These are phyloP conservation scores for Plotosus lineatus DNA, from an alignment of 2,113 vertebrate species.

Conservation along the genomic window DNA sequence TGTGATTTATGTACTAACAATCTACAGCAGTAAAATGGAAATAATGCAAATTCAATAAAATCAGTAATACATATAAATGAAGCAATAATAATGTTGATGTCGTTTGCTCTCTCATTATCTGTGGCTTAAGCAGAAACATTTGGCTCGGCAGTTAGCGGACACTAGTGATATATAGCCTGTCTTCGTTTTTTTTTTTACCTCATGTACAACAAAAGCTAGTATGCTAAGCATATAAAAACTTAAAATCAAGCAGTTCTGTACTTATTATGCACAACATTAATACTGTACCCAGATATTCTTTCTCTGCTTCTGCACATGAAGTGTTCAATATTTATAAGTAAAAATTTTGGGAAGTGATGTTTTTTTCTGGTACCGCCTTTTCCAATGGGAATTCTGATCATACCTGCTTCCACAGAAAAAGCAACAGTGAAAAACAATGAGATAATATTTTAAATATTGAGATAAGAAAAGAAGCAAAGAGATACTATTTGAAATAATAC, in stretches of 20 bases:
- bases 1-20: neutral
- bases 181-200: neutral
- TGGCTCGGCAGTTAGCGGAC: neutral
- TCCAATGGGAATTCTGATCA: neutral
- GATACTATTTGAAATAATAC: too few relatives aligned
- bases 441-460: too few relatives aligned
- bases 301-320: neutral
- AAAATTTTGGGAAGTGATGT: neutral
- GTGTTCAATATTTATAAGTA: neutral
- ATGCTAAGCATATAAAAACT: neutral
- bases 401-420: neutral
- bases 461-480: too few relatives aligned
- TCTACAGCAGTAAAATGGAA: neutral
- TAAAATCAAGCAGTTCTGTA: neutral
- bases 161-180: neutral
- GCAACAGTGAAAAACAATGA: neutral
- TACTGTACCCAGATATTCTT: neutral
- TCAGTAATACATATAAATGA: neutral
- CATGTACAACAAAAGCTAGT: neutral
- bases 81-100: neutral
- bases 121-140: neutral
- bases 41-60: too few relatives aligned
- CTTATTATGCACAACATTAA: neutral
- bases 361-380: neutral
- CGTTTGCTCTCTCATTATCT: neutral